Evolutionary conservation across 2,888 invertebrate genomes (phyloP), one percentile per base, ranked within the genome.

Genomic region (Altica lythri): DNA sequence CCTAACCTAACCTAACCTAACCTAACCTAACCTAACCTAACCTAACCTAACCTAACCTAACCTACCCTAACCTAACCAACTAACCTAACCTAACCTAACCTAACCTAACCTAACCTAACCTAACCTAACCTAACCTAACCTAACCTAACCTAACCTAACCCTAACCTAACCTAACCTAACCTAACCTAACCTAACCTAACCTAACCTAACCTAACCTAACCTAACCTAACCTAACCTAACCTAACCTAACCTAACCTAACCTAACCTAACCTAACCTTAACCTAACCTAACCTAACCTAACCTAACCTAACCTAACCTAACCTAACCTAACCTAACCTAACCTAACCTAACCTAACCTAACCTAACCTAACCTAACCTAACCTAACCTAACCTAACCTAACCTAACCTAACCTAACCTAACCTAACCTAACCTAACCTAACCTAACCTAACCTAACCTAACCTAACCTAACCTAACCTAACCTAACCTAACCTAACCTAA

Each of bases 401-500:
- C 55, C 59, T 43, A 53, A 56, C 56, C 59, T 43, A 46, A 50
- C 58, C 59, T 49, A 56, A 55, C 58, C 56, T 35, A 56, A 47
- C 58, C 53, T 35, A 57, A 48, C 52, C 57, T 47, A 51, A 53
- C 56, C 54, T 32, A 47, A 51, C 46, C 47, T 25, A 52, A 45
- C 46, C 56, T 38, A 51, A 53, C 55, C 61, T 51, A n/a, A 56
- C 56, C 59, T 51, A 59, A 56, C 59, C 59, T 51, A 54, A 59
- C 53, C 57, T 44, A 48, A 50, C 59, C 60, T 56, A 57, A 55
- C 60, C 61, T 54, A 57, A 59, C 60, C 60, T 50, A 57, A 59
- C 58, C 58, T 52, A 47, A 56, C 58, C 57, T 51, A 57, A 56
- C 57, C 60, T 49, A 56, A 58, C 60, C 58, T 59, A 60, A 57